Evolutionary conservation across 2,113 vertebrate genomes (phyloP).

Genomic region (Chitala chitala): DNA sequence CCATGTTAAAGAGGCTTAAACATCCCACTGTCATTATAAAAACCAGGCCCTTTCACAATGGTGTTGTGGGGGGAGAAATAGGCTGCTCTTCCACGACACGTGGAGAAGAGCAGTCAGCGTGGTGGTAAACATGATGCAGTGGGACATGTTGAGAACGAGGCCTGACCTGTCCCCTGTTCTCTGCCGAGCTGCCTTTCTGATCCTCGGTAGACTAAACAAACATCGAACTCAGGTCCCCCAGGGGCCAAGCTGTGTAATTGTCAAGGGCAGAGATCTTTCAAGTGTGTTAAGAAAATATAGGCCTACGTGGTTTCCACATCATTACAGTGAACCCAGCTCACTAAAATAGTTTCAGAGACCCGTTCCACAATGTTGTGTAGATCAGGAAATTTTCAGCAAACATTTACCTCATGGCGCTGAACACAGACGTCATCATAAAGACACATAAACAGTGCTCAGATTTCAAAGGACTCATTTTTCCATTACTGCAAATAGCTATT

Average conservation of each 20-base stretch:
- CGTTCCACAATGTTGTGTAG: too few species aligned
- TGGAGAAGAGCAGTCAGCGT: neutral
- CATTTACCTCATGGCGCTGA: too few species aligned
- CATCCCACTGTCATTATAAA: neutral
- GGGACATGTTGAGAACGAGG: neutral
- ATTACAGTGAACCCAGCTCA: neutral
- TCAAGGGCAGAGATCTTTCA: slow-evolving; percentile 34
- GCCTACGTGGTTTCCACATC: neutral
- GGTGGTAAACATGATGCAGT: neutral
- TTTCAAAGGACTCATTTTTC: too few species aligned
- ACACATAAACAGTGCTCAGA: too few species aligned
- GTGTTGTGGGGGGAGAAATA: neutral
- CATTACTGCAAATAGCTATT: too few species aligned
- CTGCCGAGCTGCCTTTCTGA: slow-evolving; percentile 18
- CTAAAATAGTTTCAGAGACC: neutral
- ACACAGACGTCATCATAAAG: too few species aligned
- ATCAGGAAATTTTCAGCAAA: too few species aligned
- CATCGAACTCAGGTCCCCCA: slow-evolving; percentile 32
- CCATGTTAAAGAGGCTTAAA: neutral
- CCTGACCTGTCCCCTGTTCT: slow-evolving; percentile 16
- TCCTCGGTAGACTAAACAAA: slow-evolving; percentile 45
- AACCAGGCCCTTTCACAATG: neutral
- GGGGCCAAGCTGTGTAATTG: slow-evolving; percentile 20
- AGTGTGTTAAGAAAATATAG: slow-evolving; percentile 37
- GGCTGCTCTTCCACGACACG: neutral